Evolutionary conservation across 1,140 invertebrate genomes (phyloP).

Genomic region (Neuroterus valhalla): DNA sequence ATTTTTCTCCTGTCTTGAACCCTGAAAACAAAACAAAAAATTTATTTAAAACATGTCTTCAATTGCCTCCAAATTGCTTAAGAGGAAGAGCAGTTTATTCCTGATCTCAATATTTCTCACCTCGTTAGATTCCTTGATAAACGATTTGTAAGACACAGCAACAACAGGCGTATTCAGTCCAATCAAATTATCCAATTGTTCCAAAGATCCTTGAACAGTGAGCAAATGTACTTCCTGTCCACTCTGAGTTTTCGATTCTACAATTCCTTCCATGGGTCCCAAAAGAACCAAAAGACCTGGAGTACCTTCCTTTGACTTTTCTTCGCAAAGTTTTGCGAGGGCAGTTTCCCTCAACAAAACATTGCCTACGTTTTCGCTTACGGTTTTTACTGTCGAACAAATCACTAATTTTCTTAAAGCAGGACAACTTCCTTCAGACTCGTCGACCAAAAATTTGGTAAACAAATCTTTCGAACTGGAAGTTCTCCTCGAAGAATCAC

Average conservation of each 20-base stretch:
- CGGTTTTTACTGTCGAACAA: slow-evolving; percentile 32
- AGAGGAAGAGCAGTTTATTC: neutral
- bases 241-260: neutral
- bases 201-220: neutral
- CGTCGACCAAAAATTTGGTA: slow-evolving; percentile 45
- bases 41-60: too few species aligned
- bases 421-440: slow-evolving; percentile 37
- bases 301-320: neutral
- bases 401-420: slow-evolving; percentile 45
- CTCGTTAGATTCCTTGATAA: neutral
- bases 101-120: neutral
- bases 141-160: neutral
- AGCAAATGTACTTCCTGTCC: neutral
- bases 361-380: neutral
- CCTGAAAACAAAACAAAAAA: too few species aligned
- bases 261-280: neutral
- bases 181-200: slow-evolving; percentile 14
- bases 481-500: slow-evolving; percentile 23
- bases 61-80: neutral
- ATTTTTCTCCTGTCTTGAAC: too few species aligned
- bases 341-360: neutral
- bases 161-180: neutral
- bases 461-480: slow-evolving; percentile 20
- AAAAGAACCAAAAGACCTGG: slow-evolving; percentile 4
- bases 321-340: neutral